A percentile compares a stretch with the other conserved stretches of the same genome.
Conservation (phyloP, 2,888 invertebrate species). For the Psylliodes chrysocephalus region DNA sequence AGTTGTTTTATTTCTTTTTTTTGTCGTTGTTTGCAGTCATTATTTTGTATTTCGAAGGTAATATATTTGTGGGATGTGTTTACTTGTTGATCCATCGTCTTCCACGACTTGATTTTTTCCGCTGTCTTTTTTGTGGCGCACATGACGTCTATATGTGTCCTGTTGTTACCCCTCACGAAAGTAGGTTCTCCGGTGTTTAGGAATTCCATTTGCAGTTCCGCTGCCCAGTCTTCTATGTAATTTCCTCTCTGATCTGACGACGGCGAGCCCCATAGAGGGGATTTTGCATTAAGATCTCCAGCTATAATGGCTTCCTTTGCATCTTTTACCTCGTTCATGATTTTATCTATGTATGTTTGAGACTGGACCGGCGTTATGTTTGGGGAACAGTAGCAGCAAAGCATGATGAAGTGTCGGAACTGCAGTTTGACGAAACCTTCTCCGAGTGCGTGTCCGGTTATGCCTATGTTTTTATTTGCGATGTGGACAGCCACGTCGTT, state of each 20-base stretch:
- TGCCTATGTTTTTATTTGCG: no score
- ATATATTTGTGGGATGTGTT: not conserved
- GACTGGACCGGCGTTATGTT: not conserved
- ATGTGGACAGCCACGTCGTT: no score
- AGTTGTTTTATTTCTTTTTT: no score
- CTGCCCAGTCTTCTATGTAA: not conserved
- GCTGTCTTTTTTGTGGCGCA: not conserved
- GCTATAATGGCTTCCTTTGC: not conserved
- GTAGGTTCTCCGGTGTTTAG: not conserved
- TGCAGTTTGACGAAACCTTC: no score
- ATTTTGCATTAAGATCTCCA: constrained; percentile 31
- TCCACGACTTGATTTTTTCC: not conserved
- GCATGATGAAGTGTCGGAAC: no score
- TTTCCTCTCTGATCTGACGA: constrained; percentile 6
- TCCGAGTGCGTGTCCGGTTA: no score
- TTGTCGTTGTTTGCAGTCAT: no score
- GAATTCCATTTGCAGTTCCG: not conserved
- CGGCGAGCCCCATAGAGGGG: constrained; percentile 26
- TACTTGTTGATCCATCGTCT: not conserved
- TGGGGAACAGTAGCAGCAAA: no score
- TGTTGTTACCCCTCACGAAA: not conserved
- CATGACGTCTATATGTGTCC: not conserved
- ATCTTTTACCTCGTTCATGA: not conserved
- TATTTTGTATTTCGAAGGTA: not conserved
- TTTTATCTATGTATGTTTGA: constrained; percentile 11